phyloP scores from a whole-genome alignment of 1,140 invertebrate species.

The Anoplolepis gracilipes region DNA sequence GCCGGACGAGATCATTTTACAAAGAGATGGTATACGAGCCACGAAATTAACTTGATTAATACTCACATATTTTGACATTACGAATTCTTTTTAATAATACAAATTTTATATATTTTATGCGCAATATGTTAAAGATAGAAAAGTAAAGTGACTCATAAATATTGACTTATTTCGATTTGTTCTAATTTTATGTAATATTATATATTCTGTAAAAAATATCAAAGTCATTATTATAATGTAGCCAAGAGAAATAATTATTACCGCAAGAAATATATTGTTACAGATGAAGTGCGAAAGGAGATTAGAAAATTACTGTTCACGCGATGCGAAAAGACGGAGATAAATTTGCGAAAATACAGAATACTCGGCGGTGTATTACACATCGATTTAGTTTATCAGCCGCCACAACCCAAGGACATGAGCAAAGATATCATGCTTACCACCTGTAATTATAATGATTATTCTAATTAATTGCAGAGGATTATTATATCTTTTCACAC shows the following conservation, averaged over 20 bases:
- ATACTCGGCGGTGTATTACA: constrained; percentile 89
- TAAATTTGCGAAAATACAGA: constrained; percentile 89
- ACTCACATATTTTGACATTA: too few relatives aligned
- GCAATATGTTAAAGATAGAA: too few relatives aligned
- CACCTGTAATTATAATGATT: constrained; percentile 81
- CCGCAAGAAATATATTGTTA: background rate
- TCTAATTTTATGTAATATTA: too few relatives aligned
- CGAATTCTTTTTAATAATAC: too few relatives aligned
- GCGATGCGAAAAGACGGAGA: constrained; percentile 84
- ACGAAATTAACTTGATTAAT: too few relatives aligned
- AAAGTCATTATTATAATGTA: background rate
- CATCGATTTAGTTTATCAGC: constrained; percentile 89
- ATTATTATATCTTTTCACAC: background rate
- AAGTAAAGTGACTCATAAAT: too few relatives aligned
- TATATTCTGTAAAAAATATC: background rate
- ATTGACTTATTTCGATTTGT: too few relatives aligned
- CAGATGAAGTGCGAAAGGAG: constrained; percentile 79
- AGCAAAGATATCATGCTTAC: constrained; percentile 83
- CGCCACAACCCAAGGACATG: constrained; percentile 88
- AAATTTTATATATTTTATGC: too few relatives aligned
- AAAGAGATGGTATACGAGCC: constrained; percentile 71
- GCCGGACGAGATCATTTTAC: constrained; percentile 75
- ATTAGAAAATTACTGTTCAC: constrained; percentile 78
- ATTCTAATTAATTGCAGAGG: background rate
- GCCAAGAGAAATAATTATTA: background rate